A percentile compares a stretch with the other conserved stretches of the same genome.
Evolutionary conservation across 2,113 vertebrate genomes (phyloP).

Genomic region (Connochaetes taurinus): DNA sequence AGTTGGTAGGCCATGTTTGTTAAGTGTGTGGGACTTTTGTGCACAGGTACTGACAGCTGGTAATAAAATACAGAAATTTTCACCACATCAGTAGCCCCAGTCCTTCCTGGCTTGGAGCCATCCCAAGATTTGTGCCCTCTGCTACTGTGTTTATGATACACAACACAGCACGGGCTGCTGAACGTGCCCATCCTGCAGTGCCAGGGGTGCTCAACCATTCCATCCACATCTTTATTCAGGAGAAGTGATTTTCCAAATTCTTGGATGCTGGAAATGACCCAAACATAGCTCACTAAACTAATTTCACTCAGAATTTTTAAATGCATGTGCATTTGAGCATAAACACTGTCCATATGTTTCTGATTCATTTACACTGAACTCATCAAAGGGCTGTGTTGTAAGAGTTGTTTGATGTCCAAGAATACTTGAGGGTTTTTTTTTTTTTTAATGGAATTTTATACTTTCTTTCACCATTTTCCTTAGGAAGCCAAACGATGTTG

Average conservation of each 20-base stretch:
- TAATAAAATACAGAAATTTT: conserved; percentile 37
- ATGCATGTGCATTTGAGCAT: conserved; percentile 42
- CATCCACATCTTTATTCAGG: conserved; percentile 47
- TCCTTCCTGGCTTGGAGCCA: conserved; percentile 3
- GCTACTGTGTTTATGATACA: conserved; percentile 38
- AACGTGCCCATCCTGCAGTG: conserved; percentile 45
- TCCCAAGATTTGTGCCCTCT: conserved; percentile 30
- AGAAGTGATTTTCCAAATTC: conserved; percentile 61
- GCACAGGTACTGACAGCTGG: conserved; percentile 43
- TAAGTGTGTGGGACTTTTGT: background rate
- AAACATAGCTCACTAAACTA: conserved; percentile 64
- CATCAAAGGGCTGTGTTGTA: conserved; percentile 65
- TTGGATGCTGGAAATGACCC: conserved; percentile 59
- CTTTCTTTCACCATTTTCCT: conserved; percentile 69
- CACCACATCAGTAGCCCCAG: background rate
- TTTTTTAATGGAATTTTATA: conserved; percentile 65
- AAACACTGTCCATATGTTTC: conserved; percentile 65
- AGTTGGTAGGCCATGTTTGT: background rate
- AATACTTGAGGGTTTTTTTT: conserved; percentile 53
- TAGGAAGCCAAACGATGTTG: conserved; percentile 41
- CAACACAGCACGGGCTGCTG: background rate
- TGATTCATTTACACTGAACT: conserved; percentile 70
- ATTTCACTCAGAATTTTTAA: conserved; percentile 63
- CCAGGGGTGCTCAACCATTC: conserved; percentile 46
- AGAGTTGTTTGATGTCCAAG: conserved; percentile 68